Base-by-base conservation (phyloP, 2,797 vertebrate species). In the Petrocephalus sullivani region DNA sequence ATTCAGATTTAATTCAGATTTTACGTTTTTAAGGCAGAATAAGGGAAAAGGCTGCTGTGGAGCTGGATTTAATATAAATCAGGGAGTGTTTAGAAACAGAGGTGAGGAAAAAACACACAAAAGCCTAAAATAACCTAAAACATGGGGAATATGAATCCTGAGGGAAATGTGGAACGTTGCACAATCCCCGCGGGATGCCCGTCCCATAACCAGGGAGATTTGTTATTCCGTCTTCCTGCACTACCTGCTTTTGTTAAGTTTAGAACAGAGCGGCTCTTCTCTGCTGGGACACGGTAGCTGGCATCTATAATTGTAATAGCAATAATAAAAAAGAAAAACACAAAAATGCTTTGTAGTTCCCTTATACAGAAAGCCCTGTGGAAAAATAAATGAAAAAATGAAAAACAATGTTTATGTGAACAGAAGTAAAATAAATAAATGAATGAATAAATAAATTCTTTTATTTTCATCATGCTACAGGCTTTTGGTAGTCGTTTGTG, bases 1-100 rank as follows among this genome's bases (percentile, higher is more conserved):
- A 54, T 12, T 14, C n/a, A 23, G 23, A 23, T 16, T 84, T 49
- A 84, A 51, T 5, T 41, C 37, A 41, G 2, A 61, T 16, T 61
- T 6, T 54, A 21, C 28, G 3, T 21, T 54, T 84, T 23, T 83
- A 88, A 60, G 54, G 54, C 56, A 16, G 23, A 37, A 37, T 37
- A 37, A 58, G 54, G 23, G 54, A 60, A 4, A 58, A 12, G 12
- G 10, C 37, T 60, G 56, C 37, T 60, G 14, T 41, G 56, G 16
- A 60, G 21, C 16, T 61, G 28, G 4, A 21, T n/a, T 88, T 91
- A 83, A 78, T 86, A 67, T 54, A 85, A 37, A 33, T 71, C 75
- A 85, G 71, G 71, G 49, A 21, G 8, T 86, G 87, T 86, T 85
- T 64, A 88, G 51, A 60, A 49, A 5, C 19, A 54, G 81, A 23